Base-by-base conservation (phyloP, 1,140 invertebrate species). In the Trypoxylus dichotomus region DNA sequence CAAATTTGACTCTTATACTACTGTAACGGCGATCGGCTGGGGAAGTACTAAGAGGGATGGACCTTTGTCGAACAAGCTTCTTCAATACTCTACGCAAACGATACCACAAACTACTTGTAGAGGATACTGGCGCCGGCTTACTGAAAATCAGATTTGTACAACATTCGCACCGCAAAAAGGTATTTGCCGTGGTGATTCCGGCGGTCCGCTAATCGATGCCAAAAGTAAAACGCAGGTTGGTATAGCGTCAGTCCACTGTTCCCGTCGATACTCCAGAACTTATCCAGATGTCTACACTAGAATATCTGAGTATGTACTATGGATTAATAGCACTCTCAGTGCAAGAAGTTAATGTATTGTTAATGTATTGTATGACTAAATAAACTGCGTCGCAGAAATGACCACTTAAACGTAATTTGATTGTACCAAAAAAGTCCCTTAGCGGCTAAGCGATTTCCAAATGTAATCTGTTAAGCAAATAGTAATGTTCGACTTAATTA, bases 141-240 rank as follows among this genome's bases (percentile, higher is more conserved):
- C n/a, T 13, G 5, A 21, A 0, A 6, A 13, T 1, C 29, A 27
- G 11, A 68, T 68, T 2, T 68, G 60, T 41, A 32, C 21, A 0
- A 86, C 90, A 32, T 91, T 90, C 1, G 89, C 88, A 79, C 79
- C 80, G 24, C 89, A 89, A 19, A 85, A 90, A 84, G 89, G 90
- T 42, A 88, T 88, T 24, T 90, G 90, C 77, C 87, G 89, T 82
- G 90, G 91, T 72, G 91, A 92, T 84, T 91, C 90, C 2, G 91
- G 91, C 47, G 88, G 91, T 75, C 90, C 90, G 42, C 77, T 92
- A 60, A 86, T 58, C 21, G 1, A 7, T 0, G 43, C 2, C 29
- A 25, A 42, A 7, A 19, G 3, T n/a, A 29, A 19, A 21, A n/a
- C 15, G 8, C 76, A 77, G 11, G 5, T 68, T 27, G 60, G 60